Evolutionary conservation across 2,888 invertebrate species (phyloP).

Genomic region (Agelastica alni): DNA sequence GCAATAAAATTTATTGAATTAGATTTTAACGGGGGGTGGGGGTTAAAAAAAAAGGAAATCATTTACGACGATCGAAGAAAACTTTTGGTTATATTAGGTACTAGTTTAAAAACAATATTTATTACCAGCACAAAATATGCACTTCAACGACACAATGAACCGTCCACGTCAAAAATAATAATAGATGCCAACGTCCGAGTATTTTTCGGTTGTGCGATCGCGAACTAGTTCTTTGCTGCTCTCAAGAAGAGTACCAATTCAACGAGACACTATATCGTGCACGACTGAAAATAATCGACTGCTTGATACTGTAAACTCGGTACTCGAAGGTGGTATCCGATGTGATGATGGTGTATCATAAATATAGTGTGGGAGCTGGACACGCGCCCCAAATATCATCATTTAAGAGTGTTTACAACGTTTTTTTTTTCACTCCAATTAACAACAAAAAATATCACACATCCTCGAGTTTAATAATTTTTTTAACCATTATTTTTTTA

Average conservation of each 20-base stretch:
- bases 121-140: background rate
- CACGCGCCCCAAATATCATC: too few relatives aligned
- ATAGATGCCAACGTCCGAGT: conserved; percentile 7
- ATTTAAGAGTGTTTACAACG: too few relatives aligned
- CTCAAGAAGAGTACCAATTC: conserved; percentile 13
- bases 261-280: conserved; percentile 17
- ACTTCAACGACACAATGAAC: background rate
- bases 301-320: conserved; percentile 13
- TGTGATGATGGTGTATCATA: conserved; percentile 8
- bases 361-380: conserved; percentile 5
- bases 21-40: too few relatives aligned
- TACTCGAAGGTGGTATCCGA: conserved; percentile 14
- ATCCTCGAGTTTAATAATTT: too few relatives aligned
- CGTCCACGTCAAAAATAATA: background rate
- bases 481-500: too few relatives aligned
- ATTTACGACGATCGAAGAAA: too few relatives aligned
- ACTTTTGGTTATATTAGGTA: background rate
- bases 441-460: too few relatives aligned
- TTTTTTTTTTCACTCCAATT: too few relatives aligned
- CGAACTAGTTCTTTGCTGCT: conserved; percentile 15
- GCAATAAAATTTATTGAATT: too few relatives aligned
- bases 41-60: too few relatives aligned
- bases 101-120: background rate
- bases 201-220: background rate
- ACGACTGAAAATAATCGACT: conserved; percentile 15